A percentile compares a stretch with the other conserved stretches of the same genome.
Conservation (phyloP, 1,140 invertebrate genomes). For the Dendroctonus valens region DNA sequence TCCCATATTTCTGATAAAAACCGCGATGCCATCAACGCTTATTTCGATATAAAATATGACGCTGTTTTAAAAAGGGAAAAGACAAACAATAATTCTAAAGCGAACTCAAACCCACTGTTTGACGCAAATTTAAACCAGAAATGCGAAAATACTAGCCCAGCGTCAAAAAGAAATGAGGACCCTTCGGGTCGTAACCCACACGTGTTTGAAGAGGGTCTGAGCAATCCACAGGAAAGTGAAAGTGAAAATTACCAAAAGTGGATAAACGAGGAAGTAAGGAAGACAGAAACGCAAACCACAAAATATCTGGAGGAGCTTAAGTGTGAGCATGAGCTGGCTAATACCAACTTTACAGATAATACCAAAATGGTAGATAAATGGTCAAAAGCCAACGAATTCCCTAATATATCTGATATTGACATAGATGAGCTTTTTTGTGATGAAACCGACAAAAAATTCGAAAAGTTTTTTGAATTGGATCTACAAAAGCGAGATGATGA, state of each 20-base stretch:
- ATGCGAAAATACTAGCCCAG: neutral
- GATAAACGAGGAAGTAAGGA: conserved; percentile 13
- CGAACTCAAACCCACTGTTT: neutral
- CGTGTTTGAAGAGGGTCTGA: neutral
- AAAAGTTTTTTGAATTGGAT: conserved; percentile 34
- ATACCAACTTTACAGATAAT: conserved; percentile 31
- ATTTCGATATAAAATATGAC: conserved; percentile 39
- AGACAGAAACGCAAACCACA: conserved; percentile 33
- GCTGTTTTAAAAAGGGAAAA: conserved; percentile 8
- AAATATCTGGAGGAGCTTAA: conserved; percentile 36
- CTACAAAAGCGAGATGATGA: conserved; percentile 4
- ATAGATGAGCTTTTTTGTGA: conserved; percentile 38
- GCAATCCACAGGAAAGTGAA: neutral
- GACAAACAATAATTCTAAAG: neutral
- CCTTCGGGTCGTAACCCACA: neutral
- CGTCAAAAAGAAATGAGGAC: neutral
- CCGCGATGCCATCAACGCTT: conserved; percentile 34
- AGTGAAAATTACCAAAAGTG: conserved; percentile 1
- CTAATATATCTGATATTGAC: conserved; percentile 38
- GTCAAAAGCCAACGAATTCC: conserved; percentile 27
- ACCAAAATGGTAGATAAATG: conserved; percentile 37
- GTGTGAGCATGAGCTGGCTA: conserved; percentile 18
- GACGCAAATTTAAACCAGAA: conserved; percentile 12
- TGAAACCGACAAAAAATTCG: conserved; percentile 35
- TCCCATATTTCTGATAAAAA: conserved; percentile 4